Evolutionary conservation across 2,797 vertebrate genomes (phyloP), one percentile per base, ranked within the genome.

Genomic region (Danio choprae): DNA sequence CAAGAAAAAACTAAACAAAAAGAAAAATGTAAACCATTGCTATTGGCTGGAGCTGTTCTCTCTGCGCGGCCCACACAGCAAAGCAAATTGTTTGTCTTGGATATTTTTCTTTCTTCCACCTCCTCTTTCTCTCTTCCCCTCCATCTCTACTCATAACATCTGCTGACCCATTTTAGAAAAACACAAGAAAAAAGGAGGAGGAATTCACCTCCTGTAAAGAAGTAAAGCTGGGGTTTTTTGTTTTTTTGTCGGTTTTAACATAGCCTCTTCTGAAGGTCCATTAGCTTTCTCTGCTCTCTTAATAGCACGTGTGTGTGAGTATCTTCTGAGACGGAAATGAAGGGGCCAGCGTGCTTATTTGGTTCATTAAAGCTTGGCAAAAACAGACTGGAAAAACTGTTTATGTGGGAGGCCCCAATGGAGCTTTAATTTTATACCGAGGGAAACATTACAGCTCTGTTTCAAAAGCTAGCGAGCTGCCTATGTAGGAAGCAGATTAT

Each of bases 81-180:
- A 87, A 89, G 86, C 87, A 89, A 92, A 92, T 86, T 89, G 88
- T 93, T 93, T 90, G 88, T 88, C 89, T 92, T 92, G 86, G 88
- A 86, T 88, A 83, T 88, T 89, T 90, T 77, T 84, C 87, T 62
- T 62, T 84, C 63, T 48, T 75, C 63, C 12, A 77, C 74, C 51
- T 82, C 63, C 51, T 67, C n/a, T 60, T 79, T 86, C 40, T 69
- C 36, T 70, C 67, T 80, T 1, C 10, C 75, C 50, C 44, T 74
- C 48, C 83, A 63, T 84, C 82, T 87, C 83, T 85, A 83, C 72
- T 64, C 22, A 78, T 84, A 90, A 92, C 92, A 94, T 93, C 91
- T 92, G 92, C 89, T 92, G 90, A 93, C 92, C 92, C 89, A 94
- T 93, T 94, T 93, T 89, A 90, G 77, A 85, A 88, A 90, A 90